Evolutionary conservation across 2,888 invertebrate genomes (phyloP).

Genomic region (Sinopyrophorus schimmeli): DNA sequence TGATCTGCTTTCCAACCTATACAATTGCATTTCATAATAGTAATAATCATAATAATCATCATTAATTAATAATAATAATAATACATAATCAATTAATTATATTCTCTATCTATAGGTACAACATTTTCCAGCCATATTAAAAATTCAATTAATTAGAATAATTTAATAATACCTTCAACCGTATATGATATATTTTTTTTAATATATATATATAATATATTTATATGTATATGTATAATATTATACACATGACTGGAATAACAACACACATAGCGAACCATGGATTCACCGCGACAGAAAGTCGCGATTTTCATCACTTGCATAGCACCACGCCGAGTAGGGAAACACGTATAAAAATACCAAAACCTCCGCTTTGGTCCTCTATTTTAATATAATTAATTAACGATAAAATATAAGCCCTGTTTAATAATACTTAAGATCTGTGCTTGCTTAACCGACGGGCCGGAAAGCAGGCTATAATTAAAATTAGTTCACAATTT

Average conservation of each 20-base stretch:
- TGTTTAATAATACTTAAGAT: slow-evolving; percentile 54
- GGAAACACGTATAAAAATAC: slow-evolving; percentile 55
- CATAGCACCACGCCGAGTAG: slow-evolving; percentile 55
- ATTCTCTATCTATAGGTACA: slow-evolving; percentile 47
- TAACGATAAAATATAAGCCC: slow-evolving; percentile 50
- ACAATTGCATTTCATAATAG: slow-evolving; percentile 39
- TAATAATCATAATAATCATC: slow-evolving; percentile 19
- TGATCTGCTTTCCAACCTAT: slow-evolving; percentile 46
- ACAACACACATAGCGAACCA: slow-evolving; percentile 47
- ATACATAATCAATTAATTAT: slow-evolving; percentile 34
- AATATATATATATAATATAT: no score
- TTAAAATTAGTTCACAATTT: slow-evolving; percentile 30
- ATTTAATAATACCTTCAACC: slow-evolving; percentile 53
- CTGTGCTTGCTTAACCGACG: slow-evolving; percentile 32
- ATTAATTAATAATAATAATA: slow-evolving; percentile 27
- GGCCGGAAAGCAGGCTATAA: slow-evolving; percentile 31
- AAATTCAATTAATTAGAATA: slow-evolving; percentile 37
- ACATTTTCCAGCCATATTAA: slow-evolving; percentile 50
- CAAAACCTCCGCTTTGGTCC: slow-evolving; percentile 54
- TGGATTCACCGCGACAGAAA: slow-evolving; percentile 27
- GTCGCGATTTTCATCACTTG: slow-evolving; percentile 45
- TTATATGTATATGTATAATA: slow-evolving; percentile 44
- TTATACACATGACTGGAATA: slow-evolving; percentile 52
- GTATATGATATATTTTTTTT: no score
- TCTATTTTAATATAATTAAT: slow-evolving; percentile 47